These are phyloP conservation scores for Dasysyrphus albostriatus DNA, from an alignment of 2,888 invertebrate species.

Conservation along the genomic window DNA sequence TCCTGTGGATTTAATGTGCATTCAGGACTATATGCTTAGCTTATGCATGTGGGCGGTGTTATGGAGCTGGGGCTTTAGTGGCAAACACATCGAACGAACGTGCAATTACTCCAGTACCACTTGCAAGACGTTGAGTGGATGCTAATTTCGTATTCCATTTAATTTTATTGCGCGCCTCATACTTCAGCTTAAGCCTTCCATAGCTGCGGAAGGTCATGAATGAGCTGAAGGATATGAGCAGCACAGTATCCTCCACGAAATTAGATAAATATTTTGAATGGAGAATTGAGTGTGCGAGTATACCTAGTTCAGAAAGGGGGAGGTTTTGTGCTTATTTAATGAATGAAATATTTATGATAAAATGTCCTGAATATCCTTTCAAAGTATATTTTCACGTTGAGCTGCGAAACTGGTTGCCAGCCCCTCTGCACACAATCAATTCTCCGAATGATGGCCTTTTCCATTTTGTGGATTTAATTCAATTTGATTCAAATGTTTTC, in stretches of 20 bases:
- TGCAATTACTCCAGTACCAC: slow-evolving; percentile 41
- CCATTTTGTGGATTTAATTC: slow-evolving; percentile 37
- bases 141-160: slow-evolving; percentile 67
- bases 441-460: neutral
- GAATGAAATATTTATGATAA: slow-evolving; percentile 55
- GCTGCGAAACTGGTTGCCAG: neutral
- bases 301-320: neutral
- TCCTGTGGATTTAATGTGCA: slow-evolving; percentile 13
- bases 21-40: neutral
- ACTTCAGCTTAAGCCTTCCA: slow-evolving; percentile 19
- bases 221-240: slow-evolving; percentile 29
- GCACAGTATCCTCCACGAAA: slow-evolving; percentile 21
- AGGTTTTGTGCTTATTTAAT: slow-evolving; percentile 22
- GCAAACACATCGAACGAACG: slow-evolving; percentile 54
- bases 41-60: neutral
- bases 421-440: neutral
- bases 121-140: slow-evolving; percentile 58
- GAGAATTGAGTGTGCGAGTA: slow-evolving; percentile 29
- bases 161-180: slow-evolving; percentile 58
- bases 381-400: neutral
- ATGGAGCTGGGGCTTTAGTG: slow-evolving; percentile 17
- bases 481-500: slow-evolving; percentile 3
- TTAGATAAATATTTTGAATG: slow-evolving; percentile 55
- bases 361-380: slow-evolving; percentile 23
- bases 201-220: slow-evolving; percentile 22